A percentile compares a stretch with the other conserved stretches of the same genome.
phyloP scores from a whole-genome alignment of 2,797 vertebrate species.

The Remorina albescens region DNA sequence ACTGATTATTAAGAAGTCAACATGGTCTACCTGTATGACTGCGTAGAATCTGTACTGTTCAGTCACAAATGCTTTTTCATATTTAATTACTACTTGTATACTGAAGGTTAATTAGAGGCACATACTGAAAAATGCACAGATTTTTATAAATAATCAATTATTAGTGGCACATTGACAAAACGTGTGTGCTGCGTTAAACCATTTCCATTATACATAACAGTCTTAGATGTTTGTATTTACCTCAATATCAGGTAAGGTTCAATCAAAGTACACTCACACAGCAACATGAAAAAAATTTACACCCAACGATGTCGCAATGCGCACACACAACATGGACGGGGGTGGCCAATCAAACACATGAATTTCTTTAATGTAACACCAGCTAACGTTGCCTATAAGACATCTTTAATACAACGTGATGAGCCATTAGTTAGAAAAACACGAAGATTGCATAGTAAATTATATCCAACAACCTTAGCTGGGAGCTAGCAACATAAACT shows the following conservation, averaged over 20 bases:
- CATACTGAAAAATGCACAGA: background rate
- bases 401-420: accelerated
- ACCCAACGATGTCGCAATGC: constrained; percentile 68
- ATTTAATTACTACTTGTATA: accelerated
- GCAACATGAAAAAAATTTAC: background rate
- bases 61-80: background rate
- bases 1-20: background rate
- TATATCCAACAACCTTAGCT: background rate
- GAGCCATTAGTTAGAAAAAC: accelerated
- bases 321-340: constrained; percentile 21
- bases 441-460: background rate
- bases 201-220: background rate
- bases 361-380: accelerated
- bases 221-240: background rate
- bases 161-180: background rate
- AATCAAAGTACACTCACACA: background rate
- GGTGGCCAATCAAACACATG: background rate
- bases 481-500: constrained; percentile 12
- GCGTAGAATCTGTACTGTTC: background rate
- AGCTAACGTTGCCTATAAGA: accelerated
- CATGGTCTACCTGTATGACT: background rate
- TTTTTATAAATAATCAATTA: background rate
- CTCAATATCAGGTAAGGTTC: too few relatives aligned
- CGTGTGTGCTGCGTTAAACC: too few relatives aligned
- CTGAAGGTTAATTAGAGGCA: background rate